Evolutionary conservation across 2,113 vertebrate genomes (phyloP).

Genomic region (Ochotona princeps): DNA sequence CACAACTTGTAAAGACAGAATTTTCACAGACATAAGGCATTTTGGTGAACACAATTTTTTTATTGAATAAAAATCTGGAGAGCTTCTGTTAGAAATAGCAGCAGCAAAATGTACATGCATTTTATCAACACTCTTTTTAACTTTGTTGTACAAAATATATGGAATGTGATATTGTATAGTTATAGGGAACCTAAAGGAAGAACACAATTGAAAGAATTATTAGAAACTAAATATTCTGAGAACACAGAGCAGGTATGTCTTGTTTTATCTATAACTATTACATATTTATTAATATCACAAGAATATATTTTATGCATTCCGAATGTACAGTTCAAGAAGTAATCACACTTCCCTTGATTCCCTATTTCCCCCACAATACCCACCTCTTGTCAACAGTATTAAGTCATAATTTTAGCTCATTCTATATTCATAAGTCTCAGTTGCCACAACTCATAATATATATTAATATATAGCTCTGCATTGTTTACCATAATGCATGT

Average conservation of each 20-base stretch:
- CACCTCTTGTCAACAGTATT: too few species aligned
- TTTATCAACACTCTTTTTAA: not conserved
- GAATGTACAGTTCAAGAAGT: too few species aligned
- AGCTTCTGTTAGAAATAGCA: constrained; percentile 19
- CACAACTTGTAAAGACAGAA: not conserved
- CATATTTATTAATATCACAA: too few species aligned
- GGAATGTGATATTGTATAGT: not conserved
- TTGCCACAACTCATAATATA: too few species aligned
- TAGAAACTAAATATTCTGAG: not conserved
- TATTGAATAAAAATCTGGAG: constrained; percentile 8
- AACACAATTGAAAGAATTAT: not conserved
- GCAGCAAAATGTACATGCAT: not conserved
- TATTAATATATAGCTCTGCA: too few species aligned
- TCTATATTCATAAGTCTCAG: too few species aligned
- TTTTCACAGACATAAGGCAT: constrained; percentile 4
- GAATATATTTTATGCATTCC: too few species aligned
- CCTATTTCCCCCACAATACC: too few species aligned
- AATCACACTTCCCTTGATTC: too few species aligned
- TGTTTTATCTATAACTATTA: too few species aligned
- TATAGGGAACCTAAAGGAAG: not conserved
- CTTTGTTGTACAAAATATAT: not conserved
- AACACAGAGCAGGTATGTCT: not conserved
- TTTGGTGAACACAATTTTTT: not conserved
- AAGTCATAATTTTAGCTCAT: too few species aligned
- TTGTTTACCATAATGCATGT: too few species aligned